Percentiles rank a stretch among this genome's conserved stretches.
These are phyloP conservation scores for Chrysolina americana DNA, from an alignment of 2,888 invertebrate species.

Conservation along the genomic window DNA sequence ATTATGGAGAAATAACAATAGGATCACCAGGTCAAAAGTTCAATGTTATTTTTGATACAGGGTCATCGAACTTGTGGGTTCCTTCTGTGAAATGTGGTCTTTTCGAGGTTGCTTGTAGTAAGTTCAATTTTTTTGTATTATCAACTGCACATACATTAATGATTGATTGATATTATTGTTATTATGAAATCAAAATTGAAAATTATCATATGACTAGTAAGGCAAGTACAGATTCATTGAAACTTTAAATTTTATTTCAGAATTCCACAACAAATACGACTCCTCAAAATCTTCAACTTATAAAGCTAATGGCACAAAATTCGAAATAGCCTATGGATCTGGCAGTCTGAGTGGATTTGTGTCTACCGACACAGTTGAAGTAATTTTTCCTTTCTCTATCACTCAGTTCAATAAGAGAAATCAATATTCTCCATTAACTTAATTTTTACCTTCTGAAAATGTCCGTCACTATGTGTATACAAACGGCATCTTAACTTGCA, in stretches of 20 bases:
- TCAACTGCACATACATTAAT: too few relatives aligned
- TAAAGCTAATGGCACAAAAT: constrained; percentile 88
- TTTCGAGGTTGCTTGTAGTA: constrained; percentile 90
- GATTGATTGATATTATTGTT: too few relatives aligned
- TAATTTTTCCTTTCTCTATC: constrained; percentile 68
- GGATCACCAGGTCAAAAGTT: constrained; percentile 91
- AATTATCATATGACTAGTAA: too few relatives aligned
- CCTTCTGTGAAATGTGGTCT: constrained; percentile 93
- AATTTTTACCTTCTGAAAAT: too few relatives aligned
- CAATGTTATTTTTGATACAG: constrained; percentile 95
- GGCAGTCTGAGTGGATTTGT: constrained; percentile 97
- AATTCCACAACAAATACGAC: constrained; percentile 96
- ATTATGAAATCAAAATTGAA: too few relatives aligned
- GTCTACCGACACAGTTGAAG: constrained; percentile 89
- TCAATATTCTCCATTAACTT: too few relatives aligned
- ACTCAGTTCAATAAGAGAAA: too few relatives aligned
- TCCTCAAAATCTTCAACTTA: constrained; percentile 88
- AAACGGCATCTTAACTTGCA: constrained; percentile 61
- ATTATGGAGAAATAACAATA: constrained; percentile 91
- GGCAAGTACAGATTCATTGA: too few relatives aligned
- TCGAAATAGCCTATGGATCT: constrained; percentile 95
- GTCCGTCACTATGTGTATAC: not conserved
- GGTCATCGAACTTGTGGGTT: constrained; percentile 96
- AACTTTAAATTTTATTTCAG: constrained; percentile 70
- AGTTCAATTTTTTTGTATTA: constrained; percentile 65